These are phyloP conservation scores for Osmerus mordax DNA, from an alignment of 2,113 vertebrate genomes.

Conservation along the genomic window DNA sequence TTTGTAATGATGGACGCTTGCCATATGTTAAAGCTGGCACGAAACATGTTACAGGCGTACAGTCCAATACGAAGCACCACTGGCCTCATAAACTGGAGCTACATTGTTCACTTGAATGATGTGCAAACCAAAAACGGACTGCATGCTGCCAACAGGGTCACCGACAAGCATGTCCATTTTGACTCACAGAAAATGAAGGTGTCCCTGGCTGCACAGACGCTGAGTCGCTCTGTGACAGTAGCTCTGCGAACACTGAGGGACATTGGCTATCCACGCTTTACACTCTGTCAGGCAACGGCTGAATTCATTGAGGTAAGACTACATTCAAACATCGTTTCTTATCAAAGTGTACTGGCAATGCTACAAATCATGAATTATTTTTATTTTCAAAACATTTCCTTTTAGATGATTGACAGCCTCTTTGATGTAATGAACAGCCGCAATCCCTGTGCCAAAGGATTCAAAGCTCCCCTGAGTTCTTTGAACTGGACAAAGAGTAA, in stretches of 20 bases:
- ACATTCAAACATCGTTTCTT: too few relatives aligned
- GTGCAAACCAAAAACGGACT: too few relatives aligned
- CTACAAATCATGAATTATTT: too few relatives aligned
- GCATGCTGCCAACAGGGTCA: not conserved
- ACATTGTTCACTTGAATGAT: too few relatives aligned
- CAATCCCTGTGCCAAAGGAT: slow-evolving; percentile 22
- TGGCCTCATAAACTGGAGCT: too few relatives aligned
- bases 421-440: slow-evolving; percentile 21
- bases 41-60: too few relatives aligned
- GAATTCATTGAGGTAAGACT: slow-evolving; percentile 38
- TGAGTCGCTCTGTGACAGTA: slow-evolving; percentile 27
- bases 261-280: slow-evolving; percentile 16
- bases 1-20: too few relatives aligned
- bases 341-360: too few relatives aligned
- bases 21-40: too few relatives aligned
- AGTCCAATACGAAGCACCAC: too few relatives aligned
- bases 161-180: slow-evolving; percentile 10
- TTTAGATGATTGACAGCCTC: too few relatives aligned
- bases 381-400: too few relatives aligned
- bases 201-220: slow-evolving; percentile 30
- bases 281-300: slow-evolving; percentile 14
- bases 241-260: slow-evolving; percentile 23
- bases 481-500: slow-evolving; percentile 28
- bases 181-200: slow-evolving; percentile 31
- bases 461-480: slow-evolving; percentile 24